Evolutionary conservation across 2,797 vertebrate genomes (phyloP).

Genomic region (Pseudocheirus occidentalis): DNA sequence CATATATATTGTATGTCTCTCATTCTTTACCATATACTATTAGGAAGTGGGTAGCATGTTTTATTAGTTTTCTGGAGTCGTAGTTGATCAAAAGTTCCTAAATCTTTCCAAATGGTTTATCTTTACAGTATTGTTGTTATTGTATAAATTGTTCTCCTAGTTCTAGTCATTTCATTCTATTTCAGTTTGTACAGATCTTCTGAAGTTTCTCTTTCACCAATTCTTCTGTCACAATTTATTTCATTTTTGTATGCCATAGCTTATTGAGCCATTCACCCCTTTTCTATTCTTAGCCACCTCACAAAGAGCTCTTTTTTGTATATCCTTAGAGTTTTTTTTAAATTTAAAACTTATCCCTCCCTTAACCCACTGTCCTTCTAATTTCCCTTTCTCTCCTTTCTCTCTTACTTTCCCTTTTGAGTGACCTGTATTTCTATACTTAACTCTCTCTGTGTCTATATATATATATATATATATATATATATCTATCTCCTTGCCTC

Average conservation of each 20-base stretch:
- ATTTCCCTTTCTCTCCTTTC: not conserved
- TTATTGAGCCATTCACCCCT: not conserved
- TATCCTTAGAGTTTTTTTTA: not conserved
- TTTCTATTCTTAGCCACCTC: not conserved
- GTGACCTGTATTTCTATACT: too few relatives aligned
- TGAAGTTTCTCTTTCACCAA: not conserved
- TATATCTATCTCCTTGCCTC: not conserved
- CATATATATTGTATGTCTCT: not conserved
- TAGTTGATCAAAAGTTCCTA: not conserved
- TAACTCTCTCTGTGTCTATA: too few relatives aligned
- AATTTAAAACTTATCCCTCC: not conserved
- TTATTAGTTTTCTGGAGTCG: not conserved
- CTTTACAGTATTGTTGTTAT: not conserved
- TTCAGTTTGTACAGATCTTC: not conserved
- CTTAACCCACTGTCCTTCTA: not conserved
- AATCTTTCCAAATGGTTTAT: not conserved
- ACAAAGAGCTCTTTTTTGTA: not conserved
- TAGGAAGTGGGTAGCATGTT: not conserved
- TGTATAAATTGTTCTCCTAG: not conserved
- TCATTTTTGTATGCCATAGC: not conserved
- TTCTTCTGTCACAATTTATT: not conserved
- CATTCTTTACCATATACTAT: not conserved
- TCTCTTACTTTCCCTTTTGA: not conserved
- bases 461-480: too few relatives aligned
- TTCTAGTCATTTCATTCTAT: not conserved